These are phyloP conservation scores for Atlantisia rogersi DNA, from an alignment of 2,113 vertebrate species.

Conservation along the genomic window DNA sequence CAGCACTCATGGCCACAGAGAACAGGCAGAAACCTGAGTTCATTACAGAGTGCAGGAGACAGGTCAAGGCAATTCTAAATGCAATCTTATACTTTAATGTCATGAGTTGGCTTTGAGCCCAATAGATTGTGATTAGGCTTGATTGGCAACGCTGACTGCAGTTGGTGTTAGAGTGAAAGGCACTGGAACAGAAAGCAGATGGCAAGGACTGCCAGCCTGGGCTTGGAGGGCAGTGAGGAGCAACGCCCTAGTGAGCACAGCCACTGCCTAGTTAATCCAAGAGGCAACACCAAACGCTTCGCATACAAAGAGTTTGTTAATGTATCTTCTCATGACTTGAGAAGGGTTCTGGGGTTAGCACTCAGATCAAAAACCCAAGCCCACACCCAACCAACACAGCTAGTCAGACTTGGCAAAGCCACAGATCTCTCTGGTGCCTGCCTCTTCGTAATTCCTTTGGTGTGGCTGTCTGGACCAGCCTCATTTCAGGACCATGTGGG, in stretches of 20 bases:
- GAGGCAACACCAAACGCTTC: constrained; percentile 18
- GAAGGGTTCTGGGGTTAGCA: background rate
- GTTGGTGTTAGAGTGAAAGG: background rate
- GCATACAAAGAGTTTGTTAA: background rate
- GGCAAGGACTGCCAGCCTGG: constrained; percentile 27
- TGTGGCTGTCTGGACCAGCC: background rate
- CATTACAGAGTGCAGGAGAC: background rate
- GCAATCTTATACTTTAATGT: background rate
- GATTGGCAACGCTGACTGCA: rapidly evolving
- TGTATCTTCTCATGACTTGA: background rate
- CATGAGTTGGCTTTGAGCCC: background rate
- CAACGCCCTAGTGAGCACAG: constrained; percentile 14
- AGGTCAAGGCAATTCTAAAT: background rate
- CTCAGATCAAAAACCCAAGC: background rate
- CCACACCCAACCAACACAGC: background rate
- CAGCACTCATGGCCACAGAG: background rate
- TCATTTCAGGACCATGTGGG: background rate
- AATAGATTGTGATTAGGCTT: background rate
- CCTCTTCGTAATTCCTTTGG: background rate
- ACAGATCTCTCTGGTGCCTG: background rate
- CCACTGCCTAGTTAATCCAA: constrained; percentile 30
- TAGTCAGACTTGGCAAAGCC: background rate
- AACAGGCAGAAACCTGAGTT: background rate
- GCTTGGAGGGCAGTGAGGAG: constrained; percentile 13
- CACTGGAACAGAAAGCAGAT: constrained; percentile 8